A percentile compares a stretch with the other conserved stretches of the same genome.
Evolutionary conservation across 2,888 invertebrate species (phyloP).

Genomic region (Uloborus plumipes): DNA sequence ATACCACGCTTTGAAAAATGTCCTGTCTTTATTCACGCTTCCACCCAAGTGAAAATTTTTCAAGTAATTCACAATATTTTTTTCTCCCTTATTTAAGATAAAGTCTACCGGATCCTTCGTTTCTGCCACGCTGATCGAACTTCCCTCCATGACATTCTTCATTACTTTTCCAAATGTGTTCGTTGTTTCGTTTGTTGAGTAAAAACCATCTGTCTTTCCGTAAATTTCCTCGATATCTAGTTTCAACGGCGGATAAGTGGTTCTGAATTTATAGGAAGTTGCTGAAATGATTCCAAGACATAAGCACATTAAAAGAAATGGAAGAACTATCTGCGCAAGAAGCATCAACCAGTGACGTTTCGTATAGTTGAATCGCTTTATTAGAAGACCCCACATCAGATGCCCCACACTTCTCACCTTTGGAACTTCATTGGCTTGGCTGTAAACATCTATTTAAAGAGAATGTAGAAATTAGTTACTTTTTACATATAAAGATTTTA

Average conservation of each 20-base stretch:
- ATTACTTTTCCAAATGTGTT: neutral
- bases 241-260: neutral
- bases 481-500: neutral
- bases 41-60: conserved; percentile 43
- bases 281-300: conserved; percentile 9
- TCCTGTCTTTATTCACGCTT: neutral
- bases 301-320: conserved; percentile 41
- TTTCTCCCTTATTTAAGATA: conserved; percentile 32
- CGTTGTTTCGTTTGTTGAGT: neutral
- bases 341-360: conserved; percentile 72
- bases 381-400: conserved; percentile 69
- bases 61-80: conserved; percentile 11
- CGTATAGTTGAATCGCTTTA: conserved; percentile 72
- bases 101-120: conserved; percentile 19
- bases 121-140: neutral
- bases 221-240: conserved; percentile 39
- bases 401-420: neutral
- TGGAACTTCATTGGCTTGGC: neutral
- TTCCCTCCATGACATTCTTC: conserved; percentile 12
- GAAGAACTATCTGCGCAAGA: conserved; percentile 67
- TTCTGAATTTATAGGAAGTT: no score
- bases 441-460: conserved; percentile 26
- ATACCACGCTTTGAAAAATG: conserved; percentile 53
- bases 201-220: conserved; percentile 45
- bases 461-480: neutral